These are phyloP conservation scores for Antheraea assamensis DNA, from an alignment of 2,888 invertebrate genomes.

Conservation along the genomic window DNA sequence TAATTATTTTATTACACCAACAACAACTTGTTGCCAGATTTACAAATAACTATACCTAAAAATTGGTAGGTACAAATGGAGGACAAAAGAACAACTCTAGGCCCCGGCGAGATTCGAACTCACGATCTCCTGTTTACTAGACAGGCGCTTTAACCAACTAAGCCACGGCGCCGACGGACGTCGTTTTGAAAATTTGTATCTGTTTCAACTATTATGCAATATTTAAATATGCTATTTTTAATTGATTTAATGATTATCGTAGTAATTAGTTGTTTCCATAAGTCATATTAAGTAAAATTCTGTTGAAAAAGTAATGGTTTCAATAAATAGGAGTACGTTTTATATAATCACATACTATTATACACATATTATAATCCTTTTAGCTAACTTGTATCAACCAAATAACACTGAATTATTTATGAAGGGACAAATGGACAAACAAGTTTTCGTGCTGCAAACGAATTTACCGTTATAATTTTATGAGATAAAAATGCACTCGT, in stretches of 20 bases:
- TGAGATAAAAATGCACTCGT: not conserved
- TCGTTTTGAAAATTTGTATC: not conserved
- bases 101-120: constrained; percentile 80
- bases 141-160: constrained; percentile 80
- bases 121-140: constrained; percentile 80
- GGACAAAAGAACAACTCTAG: constrained; percentile 31
- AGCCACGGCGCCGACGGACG: constrained; percentile 66
- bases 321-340: not conserved
- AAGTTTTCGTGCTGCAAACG: not conserved
- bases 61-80: constrained; percentile 18
- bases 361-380: not conserved
- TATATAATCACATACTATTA: not conserved
- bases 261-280: not conserved
- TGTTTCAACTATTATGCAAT: not conserved
- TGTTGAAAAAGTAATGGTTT: not conserved
- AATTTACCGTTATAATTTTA: not conserved
- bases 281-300: not conserved
- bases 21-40: not conserved
- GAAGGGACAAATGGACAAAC: not conserved
- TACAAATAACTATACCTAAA: not conserved
- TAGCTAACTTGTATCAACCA: not conserved
- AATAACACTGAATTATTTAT: not conserved
- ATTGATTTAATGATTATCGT: not conserved
- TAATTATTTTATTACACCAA: not conserved
- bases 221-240: not conserved